phyloP scores from a whole-genome alignment of 2,797 vertebrate species.

The Tangara arthus region DNA sequence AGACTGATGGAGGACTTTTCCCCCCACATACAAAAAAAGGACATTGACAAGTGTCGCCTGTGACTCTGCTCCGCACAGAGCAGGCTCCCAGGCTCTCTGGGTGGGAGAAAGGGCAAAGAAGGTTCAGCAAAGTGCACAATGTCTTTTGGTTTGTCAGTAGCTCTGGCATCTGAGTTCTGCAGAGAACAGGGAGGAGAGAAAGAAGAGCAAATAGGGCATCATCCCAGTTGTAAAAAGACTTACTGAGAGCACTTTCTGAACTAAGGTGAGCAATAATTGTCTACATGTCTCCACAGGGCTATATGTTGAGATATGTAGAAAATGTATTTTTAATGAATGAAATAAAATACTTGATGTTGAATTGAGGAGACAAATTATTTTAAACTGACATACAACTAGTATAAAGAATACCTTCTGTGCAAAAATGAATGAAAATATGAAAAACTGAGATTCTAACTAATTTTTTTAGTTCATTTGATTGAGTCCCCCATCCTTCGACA shows the following conservation, averaged over 20 bases:
- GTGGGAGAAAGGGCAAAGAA: neutral
- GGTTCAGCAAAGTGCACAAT: fast-evolving
- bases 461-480: neutral
- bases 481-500: neutral
- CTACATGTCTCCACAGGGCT: neutral
- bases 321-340: neutral
- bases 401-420: neutral
- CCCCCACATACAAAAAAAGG: too few relatives aligned
- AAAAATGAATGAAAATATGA: neutral
- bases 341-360: neutral
- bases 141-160: neutral
- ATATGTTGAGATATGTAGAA: neutral
- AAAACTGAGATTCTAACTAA: neutral
- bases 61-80: neutral
- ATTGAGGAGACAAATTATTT: neutral
- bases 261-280: neutral
- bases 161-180: neutral
- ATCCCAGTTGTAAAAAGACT: neutral
- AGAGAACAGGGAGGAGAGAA: neutral
- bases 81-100: neutral
- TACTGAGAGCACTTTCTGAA: neutral
- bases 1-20: neutral
- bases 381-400: neutral
- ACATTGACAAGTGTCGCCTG: neutral
- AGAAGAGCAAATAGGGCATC: neutral